Conservation (phyloP, 2,888 invertebrate genomes). For the Proisotoma minuta region DNA sequence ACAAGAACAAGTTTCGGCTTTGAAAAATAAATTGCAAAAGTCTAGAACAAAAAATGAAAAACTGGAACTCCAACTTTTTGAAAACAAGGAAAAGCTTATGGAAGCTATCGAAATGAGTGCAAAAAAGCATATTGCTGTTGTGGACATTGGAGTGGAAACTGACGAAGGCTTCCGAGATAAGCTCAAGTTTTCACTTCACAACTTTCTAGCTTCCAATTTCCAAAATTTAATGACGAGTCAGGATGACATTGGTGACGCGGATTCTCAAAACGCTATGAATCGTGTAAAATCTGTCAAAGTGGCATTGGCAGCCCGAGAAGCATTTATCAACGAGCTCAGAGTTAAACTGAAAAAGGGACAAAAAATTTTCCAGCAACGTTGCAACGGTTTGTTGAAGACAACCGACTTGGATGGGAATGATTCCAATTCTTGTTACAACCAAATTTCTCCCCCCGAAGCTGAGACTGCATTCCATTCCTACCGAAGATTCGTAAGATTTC, state of each 20-base stretch:
- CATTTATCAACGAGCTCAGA: background rate
- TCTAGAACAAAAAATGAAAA: no score
- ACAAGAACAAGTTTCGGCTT: no score
- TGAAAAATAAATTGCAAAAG: no score
- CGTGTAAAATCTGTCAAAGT: background rate
- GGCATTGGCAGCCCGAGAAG: background rate
- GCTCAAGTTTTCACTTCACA: background rate
- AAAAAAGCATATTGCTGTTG: background rate
- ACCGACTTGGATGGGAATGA: background rate
- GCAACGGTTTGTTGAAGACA: background rate
- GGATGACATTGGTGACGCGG: no score
- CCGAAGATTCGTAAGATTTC: constrained; percentile 19
- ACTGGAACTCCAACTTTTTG: background rate
- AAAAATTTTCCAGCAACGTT: background rate
- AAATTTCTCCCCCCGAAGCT: no score
- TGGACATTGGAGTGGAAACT: background rate
- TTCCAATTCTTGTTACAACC: background rate
- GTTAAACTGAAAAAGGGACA: background rate
- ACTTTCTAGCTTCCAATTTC: background rate
- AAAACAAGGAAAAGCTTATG: background rate
- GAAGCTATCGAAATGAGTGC: background rate
- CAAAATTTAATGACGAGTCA: no score
- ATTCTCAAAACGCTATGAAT: no score
- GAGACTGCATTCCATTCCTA: constrained; percentile 15
- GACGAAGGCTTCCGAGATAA: background rate